Percentiles rank a stretch among this genome's conserved stretches.
These are phyloP conservation scores for Drosophila kikkawai DNA, from an alignment of 1,140 invertebrate species.

Conservation along the genomic window DNA sequence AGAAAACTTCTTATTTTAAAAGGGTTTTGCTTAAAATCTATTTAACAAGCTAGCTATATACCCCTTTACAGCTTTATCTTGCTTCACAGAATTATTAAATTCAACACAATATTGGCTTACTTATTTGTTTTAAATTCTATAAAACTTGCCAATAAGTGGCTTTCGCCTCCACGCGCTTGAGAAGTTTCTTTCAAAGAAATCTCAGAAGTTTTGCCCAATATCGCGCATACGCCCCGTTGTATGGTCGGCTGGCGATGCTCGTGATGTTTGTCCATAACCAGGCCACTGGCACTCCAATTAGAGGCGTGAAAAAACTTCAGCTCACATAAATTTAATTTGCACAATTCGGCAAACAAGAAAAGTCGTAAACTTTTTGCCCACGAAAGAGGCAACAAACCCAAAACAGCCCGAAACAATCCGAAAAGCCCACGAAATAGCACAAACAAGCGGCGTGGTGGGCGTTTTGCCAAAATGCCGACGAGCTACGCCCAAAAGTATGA, in stretches of 20 bases:
- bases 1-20: too few species aligned
- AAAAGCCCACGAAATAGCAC: conserved; percentile 40
- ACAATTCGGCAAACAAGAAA: conserved; percentile 77
- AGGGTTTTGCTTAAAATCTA: too few species aligned
- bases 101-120: conserved; percentile 15
- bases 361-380: conserved; percentile 75
- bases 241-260: conserved; percentile 3
- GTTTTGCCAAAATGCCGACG: conserved; percentile 50
- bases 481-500: conserved; percentile 69
- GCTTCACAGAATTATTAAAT: conserved; percentile 13
- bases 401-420: conserved; percentile 35
- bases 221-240: conserved; percentile 37
- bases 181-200: conserved; percentile 42
- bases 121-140: conserved; percentile 18
- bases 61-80: not conserved
- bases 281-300: conserved; percentile 73
- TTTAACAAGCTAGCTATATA: too few species aligned
- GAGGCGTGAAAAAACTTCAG: conserved; percentile 72
- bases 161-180: conserved; percentile 10
- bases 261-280: conserved; percentile 53
- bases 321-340: conserved; percentile 80
- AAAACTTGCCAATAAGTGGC: conserved; percentile 26
- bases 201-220: conserved; percentile 43
- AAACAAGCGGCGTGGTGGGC: conserved; percentile 53
- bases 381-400: conserved; percentile 42